Conservation (phyloP, 2,113 vertebrate genomes). For the Xerus inauris region DNA sequence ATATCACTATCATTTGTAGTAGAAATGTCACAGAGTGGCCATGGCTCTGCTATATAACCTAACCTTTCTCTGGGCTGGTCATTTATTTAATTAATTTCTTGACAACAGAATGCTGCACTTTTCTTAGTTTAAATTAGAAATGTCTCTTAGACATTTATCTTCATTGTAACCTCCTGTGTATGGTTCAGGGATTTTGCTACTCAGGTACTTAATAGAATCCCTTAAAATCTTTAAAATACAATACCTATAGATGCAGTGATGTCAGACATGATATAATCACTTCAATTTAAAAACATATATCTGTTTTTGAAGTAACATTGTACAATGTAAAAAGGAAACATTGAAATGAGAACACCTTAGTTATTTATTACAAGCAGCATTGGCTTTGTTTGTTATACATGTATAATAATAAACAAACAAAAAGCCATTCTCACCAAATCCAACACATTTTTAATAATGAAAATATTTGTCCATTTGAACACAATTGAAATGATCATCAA, state of each 20-base stretch:
- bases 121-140: constrained; percentile 60
- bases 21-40: constrained; percentile 22
- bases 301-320: background rate
- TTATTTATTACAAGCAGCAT: background rate
- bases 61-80: constrained; percentile 40
- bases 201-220: constrained; percentile 8
- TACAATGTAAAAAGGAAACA: background rate
- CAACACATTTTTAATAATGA: background rate
- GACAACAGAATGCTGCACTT: background rate
- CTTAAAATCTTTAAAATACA: constrained; percentile 47
- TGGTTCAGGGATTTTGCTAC: constrained; percentile 39
- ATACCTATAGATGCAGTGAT: background rate
- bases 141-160: constrained; percentile 56
- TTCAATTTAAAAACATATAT: background rate
- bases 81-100: constrained; percentile 66
- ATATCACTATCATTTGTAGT: constrained; percentile 5
- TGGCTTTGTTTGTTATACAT: background rate
- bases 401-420: background rate
- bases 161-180: constrained; percentile 24
- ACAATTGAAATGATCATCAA: background rate
- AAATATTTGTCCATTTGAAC: background rate
- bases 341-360: background rate
- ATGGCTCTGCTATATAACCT: constrained; percentile 22
- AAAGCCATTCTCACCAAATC: background rate
- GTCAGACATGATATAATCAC: background rate